A percentile compares a stretch with the other conserved stretches of the same genome.
Conservation (phyloP, 2,888 invertebrate genomes). For the Lysandra bellargus region DNA sequence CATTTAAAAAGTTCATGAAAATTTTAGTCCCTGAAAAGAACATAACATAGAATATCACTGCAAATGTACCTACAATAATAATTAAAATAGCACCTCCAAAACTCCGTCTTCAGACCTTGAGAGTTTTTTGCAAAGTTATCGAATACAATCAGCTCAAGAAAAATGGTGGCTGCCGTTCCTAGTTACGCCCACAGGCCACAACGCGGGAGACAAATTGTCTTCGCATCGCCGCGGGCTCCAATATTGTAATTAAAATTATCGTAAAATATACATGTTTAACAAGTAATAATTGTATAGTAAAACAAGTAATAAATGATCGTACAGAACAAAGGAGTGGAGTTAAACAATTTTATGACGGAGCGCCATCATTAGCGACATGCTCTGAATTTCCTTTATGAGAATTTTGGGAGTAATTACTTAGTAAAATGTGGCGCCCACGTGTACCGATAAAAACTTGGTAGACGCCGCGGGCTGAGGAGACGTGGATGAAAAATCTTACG, state of each 20-base stretch:
- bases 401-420: slow-evolving; percentile 48
- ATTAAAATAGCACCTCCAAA: neutral
- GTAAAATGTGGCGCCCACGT: slow-evolving; percentile 60
- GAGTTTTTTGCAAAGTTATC: neutral
- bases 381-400: slow-evolving; percentile 47
- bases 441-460: slow-evolving; percentile 69
- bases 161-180: neutral
- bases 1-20: too few species aligned
- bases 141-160: neutral
- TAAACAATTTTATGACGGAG: slow-evolving; percentile 40
- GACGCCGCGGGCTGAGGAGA: slow-evolving; percentile 35
- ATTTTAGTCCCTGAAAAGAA: too few species aligned
- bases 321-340: slow-evolving; percentile 34
- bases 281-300: slow-evolving; percentile 10
- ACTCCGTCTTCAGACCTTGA: neutral
- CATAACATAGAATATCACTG: too few species aligned
- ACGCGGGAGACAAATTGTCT: slow-evolving; percentile 1
- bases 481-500: slow-evolving; percentile 24
- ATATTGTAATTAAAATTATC: slow-evolving; percentile 6
- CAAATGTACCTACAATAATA: too few species aligned
- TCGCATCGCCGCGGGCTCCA: slow-evolving; percentile 4
- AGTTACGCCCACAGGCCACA: slow-evolving; percentile 21
- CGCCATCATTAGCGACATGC: slow-evolving; percentile 33
- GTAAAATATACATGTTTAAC: slow-evolving; percentile 10
- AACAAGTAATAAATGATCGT: slow-evolving; percentile 8